Evolutionary conservation across 2,888 invertebrate genomes (phyloP), one percentile per base, ranked within the genome.

Genomic region (Listrodromus nycthemerus): DNA sequence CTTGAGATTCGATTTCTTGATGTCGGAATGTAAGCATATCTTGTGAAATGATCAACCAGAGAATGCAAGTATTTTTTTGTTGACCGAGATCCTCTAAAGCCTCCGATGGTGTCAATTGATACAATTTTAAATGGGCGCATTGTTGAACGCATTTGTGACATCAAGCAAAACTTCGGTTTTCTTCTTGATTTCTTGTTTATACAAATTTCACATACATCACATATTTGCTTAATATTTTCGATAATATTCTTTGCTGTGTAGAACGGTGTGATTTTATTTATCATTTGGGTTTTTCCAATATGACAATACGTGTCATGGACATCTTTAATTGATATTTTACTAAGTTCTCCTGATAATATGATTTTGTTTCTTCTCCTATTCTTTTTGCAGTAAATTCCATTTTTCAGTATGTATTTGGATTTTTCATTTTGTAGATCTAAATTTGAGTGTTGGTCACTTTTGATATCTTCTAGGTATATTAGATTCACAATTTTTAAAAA

Each of bases 31-130:
- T n/a, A 19, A 8, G 55, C 55, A 19, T 19, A 55, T 55, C 55
- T 10, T 21, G 55, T 55, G 21, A 55, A 55, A 21, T 55, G 19
- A 19, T 55, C 55, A 5, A 55, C 21, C 6, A 55, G 21, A 6
- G 21, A 8, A 21, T 55, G 55, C 21, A 55, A 19, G 21, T 55
- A 55, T 55, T 55, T 55, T 19, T 55, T 55, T 19, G 55, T 55
- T 19, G 55, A 55, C 8, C 55, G 19, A 21, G 55, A 55, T 1
- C 55, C 55, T 8, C 55, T 21, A 21, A 55, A 21, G 8, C 55
- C 55, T 19, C 55, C 55, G 55, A 55, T 55, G 2, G 55, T 55
- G 55, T 55, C n/a, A 2, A 55, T 55, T 6, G 55, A 55, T 6
- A 55, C 21, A 21, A 55, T 55, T 19, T 55, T 21, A 19, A 19